Percentiles rank a stretch among this genome's conserved stretches.
Conservation (phyloP, 2,888 invertebrate genomes). For the Pilophorus perplexus region DNA sequence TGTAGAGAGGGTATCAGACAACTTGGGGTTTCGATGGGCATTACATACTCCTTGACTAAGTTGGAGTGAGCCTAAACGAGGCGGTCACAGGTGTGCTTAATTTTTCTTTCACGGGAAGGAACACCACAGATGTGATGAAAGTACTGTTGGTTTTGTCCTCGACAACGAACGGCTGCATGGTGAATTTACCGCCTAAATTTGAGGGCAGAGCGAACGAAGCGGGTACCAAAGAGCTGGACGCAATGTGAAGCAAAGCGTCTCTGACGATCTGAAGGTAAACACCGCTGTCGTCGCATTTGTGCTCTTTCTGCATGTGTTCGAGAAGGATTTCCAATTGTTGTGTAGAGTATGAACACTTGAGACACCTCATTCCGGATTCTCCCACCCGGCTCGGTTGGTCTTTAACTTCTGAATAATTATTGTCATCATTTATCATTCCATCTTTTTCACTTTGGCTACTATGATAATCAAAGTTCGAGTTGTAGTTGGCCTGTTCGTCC, state of each 20-base stretch:
- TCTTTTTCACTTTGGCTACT: slow-evolving; percentile 32
- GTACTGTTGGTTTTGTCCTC: slow-evolving; percentile 62
- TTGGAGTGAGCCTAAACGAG: slow-evolving; percentile 90
- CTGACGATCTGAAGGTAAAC: slow-evolving; percentile 49
- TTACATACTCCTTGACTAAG: slow-evolving; percentile 56
- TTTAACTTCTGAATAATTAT: slow-evolving; percentile 41
- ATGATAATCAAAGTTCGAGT: slow-evolving; percentile 25
- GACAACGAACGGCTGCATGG: slow-evolving; percentile 91
- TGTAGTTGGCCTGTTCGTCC: slow-evolving; percentile 46
- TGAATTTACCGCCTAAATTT: slow-evolving; percentile 53
- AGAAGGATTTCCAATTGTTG: slow-evolving; percentile 51
- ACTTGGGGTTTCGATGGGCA: slow-evolving; percentile 6
- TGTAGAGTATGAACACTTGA: slow-evolving; percentile 50
- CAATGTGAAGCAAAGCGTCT: slow-evolving; percentile 57
- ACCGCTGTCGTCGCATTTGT: slow-evolving; percentile 51
- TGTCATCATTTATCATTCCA: slow-evolving; percentile 41
- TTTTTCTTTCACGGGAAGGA: slow-evolving; percentile 87
- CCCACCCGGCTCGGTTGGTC: slow-evolving; percentile 20
- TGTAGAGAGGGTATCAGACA: slow-evolving; percentile 39
- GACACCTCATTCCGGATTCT: slow-evolving; percentile 48
- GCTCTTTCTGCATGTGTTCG: slow-evolving; percentile 51
- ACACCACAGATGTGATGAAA: slow-evolving; percentile 88
- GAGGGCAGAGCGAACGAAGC: slow-evolving; percentile 66
- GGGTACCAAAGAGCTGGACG: slow-evolving; percentile 59
- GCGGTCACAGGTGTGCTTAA: slow-evolving; percentile 82